phyloP scores from a whole-genome alignment of 2,797 vertebrate genomes.

The Jordanella pulchra region DNA sequence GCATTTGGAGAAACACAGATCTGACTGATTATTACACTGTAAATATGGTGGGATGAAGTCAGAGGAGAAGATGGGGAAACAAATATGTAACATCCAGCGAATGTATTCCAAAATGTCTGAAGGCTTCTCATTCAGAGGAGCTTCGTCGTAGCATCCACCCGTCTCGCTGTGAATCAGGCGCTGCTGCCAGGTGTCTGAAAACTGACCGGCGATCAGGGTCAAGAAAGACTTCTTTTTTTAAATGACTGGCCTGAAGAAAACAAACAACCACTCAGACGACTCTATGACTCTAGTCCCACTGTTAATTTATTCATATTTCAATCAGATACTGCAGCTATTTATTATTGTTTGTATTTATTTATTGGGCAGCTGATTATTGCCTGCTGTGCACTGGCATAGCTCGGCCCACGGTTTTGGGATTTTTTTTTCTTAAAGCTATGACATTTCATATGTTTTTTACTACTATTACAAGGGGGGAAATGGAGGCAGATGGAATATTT shows the following conservation, averaged over 20 bases:
- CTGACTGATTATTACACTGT: slow-evolving; percentile 42
- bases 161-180: slow-evolving; percentile 9
- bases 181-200: slow-evolving; percentile 22
- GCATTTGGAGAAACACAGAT: slow-evolving; percentile 26
- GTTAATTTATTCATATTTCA: slow-evolving; percentile 80
- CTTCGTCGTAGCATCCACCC: slow-evolving; percentile 21
- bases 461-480: slow-evolving; percentile 32
- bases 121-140: slow-evolving; percentile 25
- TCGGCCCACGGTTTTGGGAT: slow-evolving; percentile 46
- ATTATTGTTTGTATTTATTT: slow-evolving; percentile 84
- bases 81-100: slow-evolving; percentile 61
- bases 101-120: slow-evolving; percentile 63
- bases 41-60: slow-evolving; percentile 35
- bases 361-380: slow-evolving; percentile 76
- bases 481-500: slow-evolving; percentile 50
- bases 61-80: slow-evolving; percentile 30
- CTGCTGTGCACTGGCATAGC: slow-evolving; percentile 59
- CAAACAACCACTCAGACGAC: slow-evolving; percentile 48
- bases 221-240: slow-evolving; percentile 15
- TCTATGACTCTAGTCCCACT: slow-evolving; percentile 47
- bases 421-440: slow-evolving; percentile 42
- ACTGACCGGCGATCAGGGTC: slow-evolving; percentile 28
- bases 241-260: slow-evolving; percentile 40
- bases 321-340: slow-evolving; percentile 79
- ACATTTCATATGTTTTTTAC: slow-evolving; percentile 51